phyloP scores from a whole-genome alignment of 1,140 invertebrate species.

The Formica exsecta region DNA sequence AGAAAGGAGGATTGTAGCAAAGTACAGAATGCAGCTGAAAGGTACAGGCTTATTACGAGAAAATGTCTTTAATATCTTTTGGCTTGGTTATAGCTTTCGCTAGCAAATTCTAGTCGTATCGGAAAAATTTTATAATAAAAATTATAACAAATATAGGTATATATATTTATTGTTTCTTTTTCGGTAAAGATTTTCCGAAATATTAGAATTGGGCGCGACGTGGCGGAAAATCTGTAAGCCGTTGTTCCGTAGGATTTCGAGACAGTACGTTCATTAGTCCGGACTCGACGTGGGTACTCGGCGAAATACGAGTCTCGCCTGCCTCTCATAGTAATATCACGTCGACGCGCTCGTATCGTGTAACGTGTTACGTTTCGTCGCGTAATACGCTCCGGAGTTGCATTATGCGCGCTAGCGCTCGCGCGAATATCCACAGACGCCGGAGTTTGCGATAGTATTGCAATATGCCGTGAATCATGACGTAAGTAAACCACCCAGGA shows the following conservation, averaged over 20 bases:
- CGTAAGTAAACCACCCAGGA: conserved; percentile 2
- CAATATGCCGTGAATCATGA: conserved; percentile 27
- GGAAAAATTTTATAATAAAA: neutral
- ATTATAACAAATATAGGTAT: neutral
- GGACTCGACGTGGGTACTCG: conserved; percentile 8
- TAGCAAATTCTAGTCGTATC: neutral
- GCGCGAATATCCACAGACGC: conserved; percentile 3
- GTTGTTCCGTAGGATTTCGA: neutral
- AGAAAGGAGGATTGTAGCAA: neutral
- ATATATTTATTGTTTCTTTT: neutral
- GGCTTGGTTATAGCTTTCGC: neutral
- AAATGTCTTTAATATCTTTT: neutral
- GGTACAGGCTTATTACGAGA: neutral
- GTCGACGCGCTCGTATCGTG: conserved; percentile 47
- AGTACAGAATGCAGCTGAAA: neutral
- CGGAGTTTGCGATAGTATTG: conserved; percentile 14
- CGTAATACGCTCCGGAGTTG: conserved; percentile 56
- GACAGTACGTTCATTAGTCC: conserved; percentile 48
- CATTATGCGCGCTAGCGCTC: conserved; percentile 46
- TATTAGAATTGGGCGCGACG: neutral
- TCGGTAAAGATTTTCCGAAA: neutral
- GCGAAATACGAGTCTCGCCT: conserved; percentile 49
- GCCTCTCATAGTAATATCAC: conserved; percentile 41
- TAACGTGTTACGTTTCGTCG: conserved; percentile 66
- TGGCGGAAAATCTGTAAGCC: conserved; percentile 23